phyloP scores from a whole-genome alignment of 2,113 vertebrate genomes.

The Muscicapa adusta region DNA sequence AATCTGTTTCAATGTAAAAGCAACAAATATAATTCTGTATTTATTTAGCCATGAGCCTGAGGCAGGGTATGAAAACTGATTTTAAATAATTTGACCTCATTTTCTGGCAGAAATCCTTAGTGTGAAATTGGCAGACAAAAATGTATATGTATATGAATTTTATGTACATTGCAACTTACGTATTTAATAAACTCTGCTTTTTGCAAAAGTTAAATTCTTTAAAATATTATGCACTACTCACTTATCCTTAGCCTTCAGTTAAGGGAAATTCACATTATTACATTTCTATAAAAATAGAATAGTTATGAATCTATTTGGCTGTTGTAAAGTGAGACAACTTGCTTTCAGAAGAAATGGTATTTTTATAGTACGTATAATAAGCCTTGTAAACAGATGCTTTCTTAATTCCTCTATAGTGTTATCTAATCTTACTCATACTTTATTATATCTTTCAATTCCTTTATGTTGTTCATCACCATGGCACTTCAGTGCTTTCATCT shows the following conservation, averaged over 20 bases:
- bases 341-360: neutral
- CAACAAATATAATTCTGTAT: neutral
- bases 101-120: neutral
- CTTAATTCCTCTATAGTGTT: neutral
- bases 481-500: neutral
- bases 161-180: neutral
- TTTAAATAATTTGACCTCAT: neutral
- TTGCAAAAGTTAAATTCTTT: neutral
- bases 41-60: neutral
- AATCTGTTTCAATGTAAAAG: neutral
- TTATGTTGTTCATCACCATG: neutral
- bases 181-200: neutral
- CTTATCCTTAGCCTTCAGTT: neutral
- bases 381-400: neutral
- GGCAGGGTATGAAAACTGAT: neutral
- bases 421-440: neutral
- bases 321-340: neutral
- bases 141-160: neutral
- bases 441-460: neutral
- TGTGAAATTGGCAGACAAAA: neutral
- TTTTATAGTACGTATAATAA: neutral
- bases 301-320: neutral
- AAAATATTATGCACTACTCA: neutral
- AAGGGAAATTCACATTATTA: neutral
- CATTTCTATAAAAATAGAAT: neutral